Conservation (phyloP, 1,140 invertebrate genomes). For the Zaprionus davidi region DNA sequence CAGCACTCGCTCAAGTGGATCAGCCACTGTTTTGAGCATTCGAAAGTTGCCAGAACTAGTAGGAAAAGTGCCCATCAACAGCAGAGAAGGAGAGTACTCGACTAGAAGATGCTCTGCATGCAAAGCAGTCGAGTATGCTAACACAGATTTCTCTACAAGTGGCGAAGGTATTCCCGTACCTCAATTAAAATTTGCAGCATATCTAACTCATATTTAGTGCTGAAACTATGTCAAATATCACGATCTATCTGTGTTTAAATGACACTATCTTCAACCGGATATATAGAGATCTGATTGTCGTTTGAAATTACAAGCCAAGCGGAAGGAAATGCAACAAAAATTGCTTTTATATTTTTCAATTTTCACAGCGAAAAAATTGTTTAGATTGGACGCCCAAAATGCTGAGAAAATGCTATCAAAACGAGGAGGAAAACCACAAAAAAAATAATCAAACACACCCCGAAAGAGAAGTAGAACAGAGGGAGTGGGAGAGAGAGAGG, state of each 20-base stretch:
- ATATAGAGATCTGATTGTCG: conserved; percentile 15
- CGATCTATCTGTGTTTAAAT: neutral
- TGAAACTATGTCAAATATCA: neutral
- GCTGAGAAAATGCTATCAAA: conserved; percentile 37
- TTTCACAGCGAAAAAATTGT: conserved; percentile 28
- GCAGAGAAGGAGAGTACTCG: conserved; percentile 6
- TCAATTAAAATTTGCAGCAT: too few species aligned
- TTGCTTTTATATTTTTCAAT: conserved; percentile 2
- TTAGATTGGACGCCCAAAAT: conserved; percentile 22
- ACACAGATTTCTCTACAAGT: neutral
- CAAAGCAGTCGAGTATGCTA: neutral
- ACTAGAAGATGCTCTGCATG: conserved; percentile 14
- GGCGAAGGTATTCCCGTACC: neutral
- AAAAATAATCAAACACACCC: conserved; percentile 34
- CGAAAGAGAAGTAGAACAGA: neutral
- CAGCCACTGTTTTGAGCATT: conserved; percentile 27
- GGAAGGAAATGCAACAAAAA: conserved; percentile 67
- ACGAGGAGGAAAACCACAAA: conserved; percentile 63
- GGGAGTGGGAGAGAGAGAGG: neutral
- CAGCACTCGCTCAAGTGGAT: conserved; percentile 50
- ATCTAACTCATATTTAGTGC: neutral
- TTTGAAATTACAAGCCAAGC: conserved; percentile 71
- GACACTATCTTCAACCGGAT: neutral
- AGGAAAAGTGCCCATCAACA: conserved; percentile 14
- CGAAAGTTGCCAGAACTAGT: conserved; percentile 33